Base-by-base conservation (phyloP, 1,140 invertebrate species). In the Orius laevigatus region DNA sequence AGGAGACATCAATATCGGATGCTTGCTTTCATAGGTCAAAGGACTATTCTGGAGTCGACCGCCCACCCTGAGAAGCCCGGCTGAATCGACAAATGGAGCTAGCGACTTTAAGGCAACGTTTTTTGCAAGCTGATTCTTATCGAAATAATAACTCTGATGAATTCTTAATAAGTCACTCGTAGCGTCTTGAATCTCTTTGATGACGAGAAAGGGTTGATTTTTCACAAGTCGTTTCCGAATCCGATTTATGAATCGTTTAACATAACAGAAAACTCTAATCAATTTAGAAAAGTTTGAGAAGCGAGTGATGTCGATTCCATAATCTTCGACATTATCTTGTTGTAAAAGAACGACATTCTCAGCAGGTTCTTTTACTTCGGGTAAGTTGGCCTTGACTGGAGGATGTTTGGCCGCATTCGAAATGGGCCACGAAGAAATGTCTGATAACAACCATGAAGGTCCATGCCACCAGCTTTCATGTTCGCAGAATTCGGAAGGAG, bases 1-100 rank as follows among this genome's bases (percentile, higher is more conserved):
- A 11, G 12, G 12, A 19, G 63, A 59, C 1, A 69, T 54, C 19
- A 70, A 57, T 1, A 65, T 57, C 1, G 66, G 67, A 56, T 68
- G 62, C 46, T 66, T 67, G 32, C 55, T 56, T 0, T 59, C 49
- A 46, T 55, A 46, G 4, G 52, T 34, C 1, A 69, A 18, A 14
- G 55, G 46, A 5, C 61, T 43, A 35, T 60, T 36, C 2, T 48
- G 6, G 5, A 67, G 45, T 35, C 63, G 50, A 5, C 66, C 63
- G 5, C 66, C 63, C 5, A 67, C 65, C 34, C 63, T 52, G 5
- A 67, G 9, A 0, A 68, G 2, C 25, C 56, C 58, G 6, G 54
- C 46, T 6, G 53, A 19, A 46, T 66, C 63, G 5, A 66, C 2
- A 52, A 64, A 64, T 16, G 62, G 48, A 34, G 48, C 48, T 12